phyloP scores from a whole-genome alignment of 2,888 invertebrate species.

The Rotaria sp. region DNA sequence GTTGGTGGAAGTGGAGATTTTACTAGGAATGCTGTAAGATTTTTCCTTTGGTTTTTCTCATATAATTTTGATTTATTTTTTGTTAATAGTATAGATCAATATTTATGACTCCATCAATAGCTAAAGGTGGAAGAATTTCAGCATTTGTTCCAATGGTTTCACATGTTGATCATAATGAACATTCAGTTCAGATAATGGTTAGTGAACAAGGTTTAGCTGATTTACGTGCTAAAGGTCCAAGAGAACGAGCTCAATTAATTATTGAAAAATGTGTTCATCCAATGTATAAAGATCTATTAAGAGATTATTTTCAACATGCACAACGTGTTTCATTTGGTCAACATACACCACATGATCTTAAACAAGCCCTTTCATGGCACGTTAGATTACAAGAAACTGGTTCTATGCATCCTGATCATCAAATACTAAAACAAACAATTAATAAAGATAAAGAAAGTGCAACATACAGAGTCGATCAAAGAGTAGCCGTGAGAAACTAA shows the following conservation, averaged over 20 bases:
- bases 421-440: not conserved
- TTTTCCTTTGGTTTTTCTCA: not conserved
- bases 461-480: not conserved
- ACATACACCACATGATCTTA: constrained; percentile 28
- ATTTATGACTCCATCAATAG: constrained; percentile 6
- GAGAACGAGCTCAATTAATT: not conserved
- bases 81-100: not conserved
- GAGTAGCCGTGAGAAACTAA: not conserved
- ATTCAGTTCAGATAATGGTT: not conserved
- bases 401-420: not conserved
- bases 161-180: constrained; percentile 30
- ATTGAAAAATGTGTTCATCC: constrained; percentile 29
- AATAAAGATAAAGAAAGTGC: not conserved
- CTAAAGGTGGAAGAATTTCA: not conserved
- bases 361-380: not conserved
- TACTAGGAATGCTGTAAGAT: not conserved
- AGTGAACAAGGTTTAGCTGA: constrained; percentile 30
- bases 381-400: not conserved
- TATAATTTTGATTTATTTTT: not conserved
- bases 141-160: constrained; percentile 23
- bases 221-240: constrained; percentile 12
- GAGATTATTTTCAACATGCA: not conserved
- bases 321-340: not conserved
- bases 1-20: constrained; percentile 32
- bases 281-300: not conserved